Conservation (phyloP, 1,140 invertebrate species). For the Thrips palmi region DNA sequence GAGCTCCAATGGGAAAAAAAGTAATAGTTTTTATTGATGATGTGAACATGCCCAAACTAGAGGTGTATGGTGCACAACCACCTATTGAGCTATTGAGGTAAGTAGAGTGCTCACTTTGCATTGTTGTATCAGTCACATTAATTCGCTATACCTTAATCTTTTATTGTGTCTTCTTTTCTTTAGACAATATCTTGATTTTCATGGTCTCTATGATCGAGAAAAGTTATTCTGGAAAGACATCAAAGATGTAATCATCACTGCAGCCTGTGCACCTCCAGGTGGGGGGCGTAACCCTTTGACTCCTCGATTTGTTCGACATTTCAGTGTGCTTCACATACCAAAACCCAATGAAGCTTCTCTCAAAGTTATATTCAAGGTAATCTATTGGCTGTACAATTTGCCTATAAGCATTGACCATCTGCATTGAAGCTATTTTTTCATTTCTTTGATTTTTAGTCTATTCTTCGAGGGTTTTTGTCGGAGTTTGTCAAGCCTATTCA, state of each 20-base stretch:
- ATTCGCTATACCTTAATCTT: too few species aligned
- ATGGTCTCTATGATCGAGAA: constrained; percentile 66
- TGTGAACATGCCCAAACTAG: constrained; percentile 73
- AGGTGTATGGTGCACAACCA: constrained; percentile 74
- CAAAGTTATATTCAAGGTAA: constrained; percentile 59
- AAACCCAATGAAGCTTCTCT: constrained; percentile 54
- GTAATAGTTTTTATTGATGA: constrained; percentile 81
- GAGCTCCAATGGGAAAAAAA: constrained; percentile 67
- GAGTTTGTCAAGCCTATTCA: constrained; percentile 55
- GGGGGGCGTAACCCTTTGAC: constrained; percentile 72
- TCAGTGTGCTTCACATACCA: constrained; percentile 58
- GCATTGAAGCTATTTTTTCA: background rate
- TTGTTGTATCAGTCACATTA: constrained; percentile 1
- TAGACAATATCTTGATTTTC: constrained; percentile 65
- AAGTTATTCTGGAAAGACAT: constrained; percentile 75
- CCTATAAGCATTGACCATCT: background rate
- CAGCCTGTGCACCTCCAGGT: constrained; percentile 73
- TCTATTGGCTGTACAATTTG: constrained; percentile 9
- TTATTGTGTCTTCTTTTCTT: constrained; percentile 16
- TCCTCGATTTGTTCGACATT: constrained; percentile 66
- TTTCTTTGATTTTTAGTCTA: constrained; percentile 30
- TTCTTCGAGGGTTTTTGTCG: constrained; percentile 52
- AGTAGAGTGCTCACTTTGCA: constrained; percentile 12
- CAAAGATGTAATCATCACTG: constrained; percentile 60
- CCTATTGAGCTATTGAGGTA: constrained; percentile 71